A percentile compares a stretch with the other conserved stretches of the same genome.
These are phyloP conservation scores for Brachionichthys hirsutus DNA, from an alignment of 2,113 vertebrate genomes.

Conservation along the genomic window DNA sequence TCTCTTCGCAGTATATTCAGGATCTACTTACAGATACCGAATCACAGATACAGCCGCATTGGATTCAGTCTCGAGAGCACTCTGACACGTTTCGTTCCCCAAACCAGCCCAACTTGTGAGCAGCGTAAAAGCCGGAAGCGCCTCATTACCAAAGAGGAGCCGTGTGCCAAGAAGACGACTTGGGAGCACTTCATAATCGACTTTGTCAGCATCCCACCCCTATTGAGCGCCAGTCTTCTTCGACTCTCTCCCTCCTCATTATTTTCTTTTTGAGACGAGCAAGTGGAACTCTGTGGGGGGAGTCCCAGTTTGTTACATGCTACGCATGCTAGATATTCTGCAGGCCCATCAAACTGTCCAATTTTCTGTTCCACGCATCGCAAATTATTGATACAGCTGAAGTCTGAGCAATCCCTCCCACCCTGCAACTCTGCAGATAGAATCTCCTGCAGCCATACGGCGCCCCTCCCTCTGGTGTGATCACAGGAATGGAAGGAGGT, in stretches of 20 bases:
- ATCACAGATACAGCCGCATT: conserved; percentile 39
- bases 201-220: conserved; percentile 55
- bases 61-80: conserved; percentile 33
- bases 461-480: conserved; percentile 44
- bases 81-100: neutral
- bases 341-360: conserved; percentile 17
- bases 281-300: conserved; percentile 35
- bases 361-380: conserved; percentile 25
- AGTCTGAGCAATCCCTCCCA: conserved; percentile 50
- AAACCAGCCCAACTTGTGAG: conserved; percentile 52
- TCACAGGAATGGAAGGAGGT: conserved; percentile 46
- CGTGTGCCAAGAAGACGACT: conserved; percentile 67
- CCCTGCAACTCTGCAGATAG: conserved; percentile 29
- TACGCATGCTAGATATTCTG: conserved; percentile 23
- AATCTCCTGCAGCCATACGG: conserved; percentile 43
- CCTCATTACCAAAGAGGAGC: conserved; percentile 70
- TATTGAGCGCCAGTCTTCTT: conserved; percentile 27
- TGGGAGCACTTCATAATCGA: conserved; percentile 63
- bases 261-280: conserved; percentile 11
- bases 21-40: conserved; percentile 48
- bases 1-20: conserved; percentile 37
- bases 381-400: conserved; percentile 50
- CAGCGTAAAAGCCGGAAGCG: conserved; percentile 50
- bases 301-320: conserved; percentile 40
- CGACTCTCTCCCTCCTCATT: conserved; percentile 21